Evolutionary conservation across 23 tunicate genomes (phyloP), one percentile per base, ranked within the genome.

Genomic region (Ciona savignyi): DNA sequence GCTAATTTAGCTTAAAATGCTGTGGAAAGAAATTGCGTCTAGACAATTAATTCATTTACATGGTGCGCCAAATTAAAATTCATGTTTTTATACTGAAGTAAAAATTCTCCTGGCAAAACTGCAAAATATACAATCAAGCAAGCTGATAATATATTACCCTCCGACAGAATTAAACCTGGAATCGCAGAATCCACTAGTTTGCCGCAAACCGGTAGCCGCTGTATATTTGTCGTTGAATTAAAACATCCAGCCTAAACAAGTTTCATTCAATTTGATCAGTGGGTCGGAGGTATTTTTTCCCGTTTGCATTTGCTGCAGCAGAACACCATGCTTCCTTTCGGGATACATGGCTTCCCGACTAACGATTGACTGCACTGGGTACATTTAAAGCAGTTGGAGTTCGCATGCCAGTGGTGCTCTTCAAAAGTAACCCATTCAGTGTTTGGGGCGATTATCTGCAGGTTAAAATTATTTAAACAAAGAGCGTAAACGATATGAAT

Each of bases 401-500:
- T 73, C 0, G 96, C 96, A 60, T 89, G 96, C 96, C 96, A 89
- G 70, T 89, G 96, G 66, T 72, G 72, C 22, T 89, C 89, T 64
- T 89, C 89, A 67, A 89, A 89, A 22, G 96, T 89, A 1, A 89
- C 96, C 96, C 96, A 89, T 70, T 89, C 96, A 1, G 86, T 89
- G 76, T 89, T 89, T 19, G 96, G 96, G 2, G 96, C 96, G 24
- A 89, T 83, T 27, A 83, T 83, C 81, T 83, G 56, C 56, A 15
- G 15, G n/a, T n/a, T n/a, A n/a, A n/a, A n/a, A n/a, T n/a, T n/a
- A n/a, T n/a, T n/a, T n/a, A n/a, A n/a, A n/a, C n/a, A n/a, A n/a
- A n/a, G n/a, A n/a, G n/a, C n/a, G n/a, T n/a, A n/a, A n/a, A n/a
- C n/a, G n/a, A n/a, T n/a, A n/a, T n/a, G n/a, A n/a, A n/a, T n/a